These are phyloP conservation scores for Acrocephalus arundinaceus DNA, from an alignment of 2,113 vertebrate genomes.

Conservation along the genomic window DNA sequence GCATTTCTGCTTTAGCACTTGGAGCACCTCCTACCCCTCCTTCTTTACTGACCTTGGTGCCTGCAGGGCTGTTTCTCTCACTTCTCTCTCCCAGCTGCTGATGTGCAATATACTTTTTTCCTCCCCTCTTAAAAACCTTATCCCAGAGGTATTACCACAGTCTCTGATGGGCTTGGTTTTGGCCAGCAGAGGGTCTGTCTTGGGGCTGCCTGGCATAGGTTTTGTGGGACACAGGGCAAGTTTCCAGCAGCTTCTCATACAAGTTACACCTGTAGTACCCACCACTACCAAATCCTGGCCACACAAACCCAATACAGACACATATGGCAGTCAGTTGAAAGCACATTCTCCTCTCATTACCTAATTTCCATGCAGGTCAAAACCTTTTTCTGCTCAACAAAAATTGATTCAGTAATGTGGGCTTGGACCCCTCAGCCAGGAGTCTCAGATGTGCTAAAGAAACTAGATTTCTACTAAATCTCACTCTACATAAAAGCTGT, in stretches of 20 bases:
- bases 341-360: background rate
- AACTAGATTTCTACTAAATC: background rate
- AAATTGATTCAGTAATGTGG: background rate
- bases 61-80: background rate
- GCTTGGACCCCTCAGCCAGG: background rate
- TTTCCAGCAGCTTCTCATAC: background rate
- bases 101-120: fast-evolving
- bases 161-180: background rate
- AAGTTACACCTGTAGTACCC: background rate
- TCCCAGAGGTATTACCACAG: too few relatives aligned
- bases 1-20: background rate
- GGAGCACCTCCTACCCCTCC: background rate
- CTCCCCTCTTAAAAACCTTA: background rate
- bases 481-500: background rate
- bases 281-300: background rate
- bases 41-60: background rate
- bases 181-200: background rate
- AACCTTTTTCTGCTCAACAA: background rate
- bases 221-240: fast-evolving
- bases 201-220: background rate
- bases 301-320: background rate
- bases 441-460: background rate
- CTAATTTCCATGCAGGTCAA: background rate
- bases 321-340: background rate
- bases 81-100: background rate